phyloP scores from a whole-genome alignment of 2,113 vertebrate species.

The Acanthochromis polyacanthus region DNA sequence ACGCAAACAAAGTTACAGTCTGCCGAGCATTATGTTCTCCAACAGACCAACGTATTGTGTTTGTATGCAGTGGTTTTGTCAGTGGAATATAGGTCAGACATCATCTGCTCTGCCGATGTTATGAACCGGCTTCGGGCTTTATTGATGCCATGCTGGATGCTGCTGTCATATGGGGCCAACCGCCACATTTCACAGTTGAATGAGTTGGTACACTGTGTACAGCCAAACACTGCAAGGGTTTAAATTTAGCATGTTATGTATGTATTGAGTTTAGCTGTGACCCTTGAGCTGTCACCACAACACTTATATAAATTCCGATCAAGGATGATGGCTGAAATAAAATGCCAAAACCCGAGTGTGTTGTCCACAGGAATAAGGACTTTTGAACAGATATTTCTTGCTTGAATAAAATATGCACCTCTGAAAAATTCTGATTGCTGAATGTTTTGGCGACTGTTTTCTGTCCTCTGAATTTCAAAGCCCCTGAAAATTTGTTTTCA shows the following conservation, averaged over 20 bases:
- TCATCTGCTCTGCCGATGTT: conserved; percentile 57
- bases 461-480: too few relatives aligned
- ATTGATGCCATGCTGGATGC: conserved; percentile 47
- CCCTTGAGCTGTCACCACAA: conserved; percentile 15
- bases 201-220: conserved; percentile 26
- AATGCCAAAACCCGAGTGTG: too few relatives aligned
- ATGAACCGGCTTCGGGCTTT: conserved; percentile 37
- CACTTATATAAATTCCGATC: too few relatives aligned
- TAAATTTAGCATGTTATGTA: conserved; percentile 24
- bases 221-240: not conserved
- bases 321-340: too few relatives aligned
- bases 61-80: conserved; percentile 2
- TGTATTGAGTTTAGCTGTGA: not conserved
- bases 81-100: conserved; percentile 56
- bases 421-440: too few relatives aligned
- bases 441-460: too few relatives aligned
- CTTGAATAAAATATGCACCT: too few relatives aligned
- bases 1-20: not conserved
- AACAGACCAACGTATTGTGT: not conserved
- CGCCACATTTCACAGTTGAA: conserved; percentile 44
- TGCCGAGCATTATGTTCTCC: not conserved
- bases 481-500: too few relatives aligned
- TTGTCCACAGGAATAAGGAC: too few relatives aligned
- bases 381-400: too few relatives aligned
- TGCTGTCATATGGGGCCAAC: conserved; percentile 29